Evolutionary conservation across 2,797 vertebrate species (phyloP).

Genomic region (Mus minutoides): DNA sequence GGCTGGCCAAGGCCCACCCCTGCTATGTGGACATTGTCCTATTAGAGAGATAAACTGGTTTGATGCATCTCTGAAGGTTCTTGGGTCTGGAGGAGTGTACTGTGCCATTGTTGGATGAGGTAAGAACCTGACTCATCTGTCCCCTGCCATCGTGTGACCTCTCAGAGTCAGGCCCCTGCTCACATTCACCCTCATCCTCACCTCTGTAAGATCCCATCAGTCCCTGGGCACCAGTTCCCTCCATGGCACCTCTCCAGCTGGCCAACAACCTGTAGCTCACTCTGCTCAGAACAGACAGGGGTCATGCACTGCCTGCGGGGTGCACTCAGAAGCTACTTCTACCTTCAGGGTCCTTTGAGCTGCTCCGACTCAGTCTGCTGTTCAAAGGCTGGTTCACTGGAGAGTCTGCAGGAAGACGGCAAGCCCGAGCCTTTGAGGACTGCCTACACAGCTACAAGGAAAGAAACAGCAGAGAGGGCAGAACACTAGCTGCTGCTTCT

Average conservation of each 20-base stretch:
- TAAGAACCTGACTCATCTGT: neutral
- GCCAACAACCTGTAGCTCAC: slow-evolving; percentile 41
- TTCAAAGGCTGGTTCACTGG: slow-evolving; percentile 70
- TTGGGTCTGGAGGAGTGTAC: neutral
- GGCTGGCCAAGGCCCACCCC: neutral
- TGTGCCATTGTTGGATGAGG: fast-evolving
- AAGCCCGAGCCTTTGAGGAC: slow-evolving; percentile 14
- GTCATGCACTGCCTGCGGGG: neutral
- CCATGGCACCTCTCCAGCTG: neutral
- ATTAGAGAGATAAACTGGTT: neutral
- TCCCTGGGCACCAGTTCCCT: neutral
- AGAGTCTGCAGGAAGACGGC: slow-evolving; percentile 57
- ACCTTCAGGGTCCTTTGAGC: neutral
- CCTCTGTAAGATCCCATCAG: neutral
- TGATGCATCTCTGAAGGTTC: neutral
- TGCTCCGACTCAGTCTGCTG: slow-evolving; percentile 60
- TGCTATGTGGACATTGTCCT: neutral
- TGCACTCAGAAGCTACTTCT: neutral
- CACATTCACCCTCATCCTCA: neutral
- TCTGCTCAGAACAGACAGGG: slow-evolving; percentile 41
- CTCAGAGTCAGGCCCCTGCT: neutral
- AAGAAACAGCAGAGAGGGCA: neutral
- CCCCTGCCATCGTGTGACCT: fast-evolving
- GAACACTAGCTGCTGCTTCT: neutral
- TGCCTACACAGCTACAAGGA: slow-evolving; percentile 36